These are phyloP conservation scores for Myxocyprinus asiaticus DNA, from an alignment of 2,113 vertebrate species.

Conservation along the genomic window DNA sequence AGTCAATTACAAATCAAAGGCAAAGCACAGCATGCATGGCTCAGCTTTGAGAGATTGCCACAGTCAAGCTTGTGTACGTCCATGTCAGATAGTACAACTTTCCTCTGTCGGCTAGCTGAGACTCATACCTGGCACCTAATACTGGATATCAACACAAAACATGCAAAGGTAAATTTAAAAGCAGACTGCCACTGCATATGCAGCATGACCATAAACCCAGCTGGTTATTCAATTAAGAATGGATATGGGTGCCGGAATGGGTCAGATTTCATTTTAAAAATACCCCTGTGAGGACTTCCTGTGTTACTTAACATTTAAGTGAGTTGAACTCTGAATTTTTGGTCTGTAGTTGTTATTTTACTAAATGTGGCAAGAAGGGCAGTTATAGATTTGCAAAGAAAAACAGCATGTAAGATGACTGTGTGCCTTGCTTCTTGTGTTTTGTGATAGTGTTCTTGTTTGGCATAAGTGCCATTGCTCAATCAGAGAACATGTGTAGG, in stretches of 20 bases:
- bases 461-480: conserved; percentile 30
- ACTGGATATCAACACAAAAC: conserved; percentile 45
- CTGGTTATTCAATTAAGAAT: conserved; percentile 69
- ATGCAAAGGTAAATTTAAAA: conserved; percentile 55
- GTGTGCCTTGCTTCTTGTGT: not conserved
- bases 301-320: conserved; percentile 58
- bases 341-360: conserved; percentile 41
- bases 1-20: conserved; percentile 67
- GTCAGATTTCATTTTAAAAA: conserved; percentile 64
- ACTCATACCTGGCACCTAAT: conserved; percentile 55
- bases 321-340: conserved; percentile 64
- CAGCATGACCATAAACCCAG: conserved; percentile 73
- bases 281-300: conserved; percentile 59
- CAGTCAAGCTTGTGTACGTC: conserved; percentile 22
- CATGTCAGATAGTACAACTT: no score
- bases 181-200: conserved; percentile 56
- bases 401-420: conserved; percentile 1
- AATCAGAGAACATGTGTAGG: conserved; percentile 48
- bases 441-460: conserved; percentile 33
- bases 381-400: conserved; percentile 23
- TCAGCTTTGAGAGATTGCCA: conserved; percentile 41
- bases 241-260: conserved; percentile 56
- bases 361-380: not conserved
- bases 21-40: conserved; percentile 56
- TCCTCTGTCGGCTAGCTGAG: conserved; percentile 51